A percentile compares a stretch with the other conserved stretches of the same genome.
Conservation (phyloP, 2,888 invertebrate genomes). For the Encarsia formosa region DNA sequence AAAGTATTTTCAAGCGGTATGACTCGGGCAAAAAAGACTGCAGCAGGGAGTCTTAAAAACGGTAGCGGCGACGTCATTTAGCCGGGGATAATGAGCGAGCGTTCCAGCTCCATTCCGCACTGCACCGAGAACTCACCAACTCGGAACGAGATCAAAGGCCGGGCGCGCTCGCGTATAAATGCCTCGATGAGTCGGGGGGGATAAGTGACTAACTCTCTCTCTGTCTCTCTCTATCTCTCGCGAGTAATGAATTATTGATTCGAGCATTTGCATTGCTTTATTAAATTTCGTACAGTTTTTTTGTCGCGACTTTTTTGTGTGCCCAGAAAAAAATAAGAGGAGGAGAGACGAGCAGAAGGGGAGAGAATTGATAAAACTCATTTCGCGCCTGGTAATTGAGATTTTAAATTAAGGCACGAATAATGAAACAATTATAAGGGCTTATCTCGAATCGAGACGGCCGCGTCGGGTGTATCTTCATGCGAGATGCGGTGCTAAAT, state of each 20-base stretch:
- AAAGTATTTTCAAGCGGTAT: no score
- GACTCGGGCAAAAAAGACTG: no score
- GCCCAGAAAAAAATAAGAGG: conserved; percentile 7
- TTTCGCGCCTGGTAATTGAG: no score
- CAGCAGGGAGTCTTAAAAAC: no score
- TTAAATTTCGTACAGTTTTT: conserved; percentile 13
- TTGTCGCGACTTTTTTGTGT: not conserved
- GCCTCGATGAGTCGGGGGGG: not conserved
- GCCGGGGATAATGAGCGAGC: conserved; percentile 11
- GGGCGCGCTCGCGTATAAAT: conserved; percentile 1
- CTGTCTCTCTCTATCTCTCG: not conserved
- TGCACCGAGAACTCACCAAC: conserved; percentile 21
- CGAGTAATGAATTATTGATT: conserved; percentile 32
- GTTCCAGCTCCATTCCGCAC: no score
- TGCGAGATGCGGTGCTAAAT: conserved; percentile 41
- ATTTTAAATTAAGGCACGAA: no score
- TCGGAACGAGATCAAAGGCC: conserved; percentile 25
- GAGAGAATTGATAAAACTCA: no score
- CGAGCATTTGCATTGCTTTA: conserved; percentile 27
- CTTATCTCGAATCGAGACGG: conserved; percentile 29
- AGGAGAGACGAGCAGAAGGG: no score
- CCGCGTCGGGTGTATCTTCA: conserved; percentile 41
- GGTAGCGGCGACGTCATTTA: not conserved
- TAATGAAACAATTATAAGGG: conserved; percentile 24
- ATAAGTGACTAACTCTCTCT: not conserved